Evolutionary conservation across 2,113 vertebrate species (phyloP), one percentile per base, ranked within the genome.

Genomic region (Zapus hudsonius): DNA sequence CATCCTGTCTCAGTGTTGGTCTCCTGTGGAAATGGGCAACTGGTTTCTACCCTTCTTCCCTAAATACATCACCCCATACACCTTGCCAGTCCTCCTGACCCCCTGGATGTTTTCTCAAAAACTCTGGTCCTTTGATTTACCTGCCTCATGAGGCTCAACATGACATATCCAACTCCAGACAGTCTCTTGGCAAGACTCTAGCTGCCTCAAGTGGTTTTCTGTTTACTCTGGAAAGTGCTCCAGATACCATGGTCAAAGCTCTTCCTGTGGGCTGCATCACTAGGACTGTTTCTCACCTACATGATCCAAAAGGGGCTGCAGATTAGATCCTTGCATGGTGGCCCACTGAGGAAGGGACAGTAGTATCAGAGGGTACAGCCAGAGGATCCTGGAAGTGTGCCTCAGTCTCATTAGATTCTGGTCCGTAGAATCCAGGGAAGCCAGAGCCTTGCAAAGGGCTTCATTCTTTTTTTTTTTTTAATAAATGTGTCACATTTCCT

Each of bases 191-290:
- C 5, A 1, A 80, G 89, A n/a, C 79, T 73, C 92, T 91, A 90
- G 90, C 86, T 67, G 82, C 89, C 88, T 55, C 95, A 82, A 42
- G n/a, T 93, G 87, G 66, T 78, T 93, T 97, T 80, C 11, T 96
- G 42, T 96, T 97, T 96, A 81, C 96, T 88, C 92, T 96, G 94
- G 94, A 96, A 92, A 78, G 61, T 64, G 57, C 57, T 92, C 86
- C 91, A 96, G 96, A 95, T 93, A 73, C 90, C 47, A 96, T 73
- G 96, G 95, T 92, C 80, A 92, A 22, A 47, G 66, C 83, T 57
- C 86, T 96, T 96, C 93, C 94, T 84, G 93, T 93, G 3, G 22
- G 72, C 88, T 4, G 7, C 1, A 1, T 57, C 31, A 44, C 52
- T 20, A n/a, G 73, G 90, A 27, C 93, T 11, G 1, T 38, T 91